Evolutionary conservation across 2,888 invertebrate species (phyloP), one percentile per base, ranked within the genome.

Genomic region (Augiades crinisus): DNA sequence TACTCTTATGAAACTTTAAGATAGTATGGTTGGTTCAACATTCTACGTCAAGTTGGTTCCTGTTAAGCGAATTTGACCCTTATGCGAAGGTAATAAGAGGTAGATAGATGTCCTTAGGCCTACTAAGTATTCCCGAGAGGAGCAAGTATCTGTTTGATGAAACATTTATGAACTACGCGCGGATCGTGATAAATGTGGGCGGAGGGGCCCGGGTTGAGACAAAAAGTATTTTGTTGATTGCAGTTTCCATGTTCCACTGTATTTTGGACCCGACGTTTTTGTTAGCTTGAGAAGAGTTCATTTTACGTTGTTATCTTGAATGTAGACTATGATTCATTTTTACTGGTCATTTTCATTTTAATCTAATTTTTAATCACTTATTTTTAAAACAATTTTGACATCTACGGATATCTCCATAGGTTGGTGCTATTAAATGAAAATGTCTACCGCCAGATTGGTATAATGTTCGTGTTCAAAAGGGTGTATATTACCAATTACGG

Each of bases 81-180:
- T 43, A 43, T 1, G 1, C 10, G 12, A 3, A 27, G 27, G 36
- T 14, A 10, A 43, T 50, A 50, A 43, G 43, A 17, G 50, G 6
- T 21, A 34, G 7, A 6, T n/a, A 3, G 31, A 13, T 7, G 40
- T 21, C 19, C 36, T 41, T n/a, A 49, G 34, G 41, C 33, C 14
- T 22, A 31, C 44, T 55, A 49, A 55, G 55, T 36, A 53, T 13
- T 55, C 55, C 52, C 55, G 0, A 27, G 53, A 46, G 53, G 53
- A 30, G 34, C 12, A 44, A 37, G 52, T 50, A 54, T 49, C 50
- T 52, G 33, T 50, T 47, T 52, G 52, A 58, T 54, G 54, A 60
- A 56, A 57, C 57, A 60, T 60, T 54, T 57, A 56, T 57, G 54
- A 53, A 54, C 21, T 41, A 50, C 38, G 44, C 52, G 38, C 40